A percentile compares a stretch with the other conserved stretches of the same genome.
These are phyloP conservation scores for Glyphotaelius pellucidus DNA, from an alignment of 2,888 invertebrate genomes.

Conservation along the genomic window DNA sequence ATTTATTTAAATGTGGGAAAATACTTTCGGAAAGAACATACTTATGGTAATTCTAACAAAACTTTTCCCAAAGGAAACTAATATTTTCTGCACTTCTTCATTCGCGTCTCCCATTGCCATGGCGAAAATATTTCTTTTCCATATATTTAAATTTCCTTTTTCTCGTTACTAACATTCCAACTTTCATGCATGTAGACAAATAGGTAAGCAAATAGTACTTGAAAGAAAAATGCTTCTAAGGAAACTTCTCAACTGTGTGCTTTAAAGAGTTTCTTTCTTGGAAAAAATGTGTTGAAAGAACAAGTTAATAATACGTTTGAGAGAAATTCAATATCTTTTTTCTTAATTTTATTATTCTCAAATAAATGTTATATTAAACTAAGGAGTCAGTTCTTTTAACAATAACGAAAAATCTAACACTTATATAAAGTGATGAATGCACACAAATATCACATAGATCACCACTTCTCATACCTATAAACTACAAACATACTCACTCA, in stretches of 20 bases:
- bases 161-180: not conserved
- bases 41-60: not conserved
- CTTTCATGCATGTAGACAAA: not conserved
- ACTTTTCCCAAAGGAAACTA: not conserved
- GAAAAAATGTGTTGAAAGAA: not conserved
- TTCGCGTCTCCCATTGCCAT: not conserved
- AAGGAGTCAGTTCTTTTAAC: too few species aligned
- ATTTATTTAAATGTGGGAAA: not conserved
- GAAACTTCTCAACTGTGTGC: not conserved
- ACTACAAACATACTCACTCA: too few species aligned
- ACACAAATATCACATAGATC: too few species aligned
- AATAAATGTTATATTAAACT: too few species aligned
- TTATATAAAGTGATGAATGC: too few species aligned
- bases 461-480: too few species aligned
- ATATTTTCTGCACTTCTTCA: not conserved
- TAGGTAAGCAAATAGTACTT: not conserved
- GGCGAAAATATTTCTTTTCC: not conserved
- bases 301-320: not conserved
- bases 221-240: not conserved
- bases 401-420: too few species aligned
- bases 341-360: not conserved
- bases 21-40: not conserved
- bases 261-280: not conserved
- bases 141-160: not conserved
- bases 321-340: not conserved